Conservation (phyloP, 2,113 vertebrate species). For the Pseudorasbora parva region DNA sequence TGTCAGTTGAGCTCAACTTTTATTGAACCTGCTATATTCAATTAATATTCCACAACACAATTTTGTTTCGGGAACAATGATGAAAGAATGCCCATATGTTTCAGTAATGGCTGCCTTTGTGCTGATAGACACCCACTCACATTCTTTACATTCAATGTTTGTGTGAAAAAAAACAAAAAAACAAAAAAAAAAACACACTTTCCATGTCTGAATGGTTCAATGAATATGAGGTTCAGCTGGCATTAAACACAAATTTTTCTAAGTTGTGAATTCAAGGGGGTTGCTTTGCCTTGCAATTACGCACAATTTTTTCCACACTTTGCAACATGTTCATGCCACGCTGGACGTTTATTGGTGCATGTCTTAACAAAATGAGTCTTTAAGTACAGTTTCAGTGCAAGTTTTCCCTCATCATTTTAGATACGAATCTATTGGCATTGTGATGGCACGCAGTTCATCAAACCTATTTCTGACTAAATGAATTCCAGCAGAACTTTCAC, state of each 20-base stretch:
- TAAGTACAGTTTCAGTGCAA: background rate
- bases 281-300: conserved; percentile 5
- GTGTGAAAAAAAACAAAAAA: background rate
- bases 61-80: conserved; percentile 32
- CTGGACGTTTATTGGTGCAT: conserved; percentile 14
- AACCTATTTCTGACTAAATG: conserved; percentile 36
- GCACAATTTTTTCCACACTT: background rate
- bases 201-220: background rate
- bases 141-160: conserved; percentile 20
- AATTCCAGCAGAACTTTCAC: conserved; percentile 10
- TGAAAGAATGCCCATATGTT: conserved; percentile 49
- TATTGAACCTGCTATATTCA: background rate
- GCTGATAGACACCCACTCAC: conserved; percentile 38
- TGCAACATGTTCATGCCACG: background rate
- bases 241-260: background rate
- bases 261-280: conserved; percentile 6
- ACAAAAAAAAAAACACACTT: background rate
- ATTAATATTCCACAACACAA: conserved; percentile 46
- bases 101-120: conserved; percentile 46
- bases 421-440: conserved; percentile 17
- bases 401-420: background rate
- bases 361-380: conserved; percentile 4
- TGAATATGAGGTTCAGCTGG: background rate
- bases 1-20: background rate
- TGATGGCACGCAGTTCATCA: background rate